Evolutionary conservation across 2,888 invertebrate genomes (phyloP).

Genomic region (Doris montereyensis): DNA sequence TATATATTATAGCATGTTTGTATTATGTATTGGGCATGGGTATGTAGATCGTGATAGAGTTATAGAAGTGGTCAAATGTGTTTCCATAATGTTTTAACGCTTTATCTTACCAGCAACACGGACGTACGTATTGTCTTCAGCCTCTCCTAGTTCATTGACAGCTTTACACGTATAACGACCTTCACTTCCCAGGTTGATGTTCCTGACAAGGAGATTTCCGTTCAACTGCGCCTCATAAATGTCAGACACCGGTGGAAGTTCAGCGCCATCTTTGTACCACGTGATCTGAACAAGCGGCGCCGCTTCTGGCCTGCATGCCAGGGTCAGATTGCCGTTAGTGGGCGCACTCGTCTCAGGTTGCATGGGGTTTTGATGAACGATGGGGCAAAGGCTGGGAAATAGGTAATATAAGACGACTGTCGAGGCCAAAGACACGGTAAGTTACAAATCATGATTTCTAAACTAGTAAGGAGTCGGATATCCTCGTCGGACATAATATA

Average conservation of each 20-base stretch:
- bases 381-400: slow-evolving; percentile 81
- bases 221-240: neutral
- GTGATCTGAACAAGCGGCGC: slow-evolving; percentile 85
- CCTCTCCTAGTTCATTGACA: neutral
- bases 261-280: slow-evolving; percentile 78
- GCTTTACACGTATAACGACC: slow-evolving; percentile 65
- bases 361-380: slow-evolving; percentile 92
- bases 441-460: no score
- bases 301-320: slow-evolving; percentile 91
- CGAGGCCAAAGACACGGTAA: no score
- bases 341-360: slow-evolving; percentile 84
- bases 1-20: no score
- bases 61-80: no score
- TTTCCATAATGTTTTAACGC: no score
- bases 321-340: slow-evolving; percentile 94
- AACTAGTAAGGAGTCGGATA: no score
- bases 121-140: neutral
- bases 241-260: slow-evolving; percentile 75
- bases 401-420: no score
- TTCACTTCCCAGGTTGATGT: slow-evolving; percentile 49
- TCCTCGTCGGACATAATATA: no score
- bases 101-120: neutral
- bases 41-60: no score
- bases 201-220: slow-evolving; percentile 87
- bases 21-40: no score